These are phyloP conservation scores for Calephelis virginiensis DNA, from an alignment of 1,140 invertebrate genomes.

Conservation along the genomic window DNA sequence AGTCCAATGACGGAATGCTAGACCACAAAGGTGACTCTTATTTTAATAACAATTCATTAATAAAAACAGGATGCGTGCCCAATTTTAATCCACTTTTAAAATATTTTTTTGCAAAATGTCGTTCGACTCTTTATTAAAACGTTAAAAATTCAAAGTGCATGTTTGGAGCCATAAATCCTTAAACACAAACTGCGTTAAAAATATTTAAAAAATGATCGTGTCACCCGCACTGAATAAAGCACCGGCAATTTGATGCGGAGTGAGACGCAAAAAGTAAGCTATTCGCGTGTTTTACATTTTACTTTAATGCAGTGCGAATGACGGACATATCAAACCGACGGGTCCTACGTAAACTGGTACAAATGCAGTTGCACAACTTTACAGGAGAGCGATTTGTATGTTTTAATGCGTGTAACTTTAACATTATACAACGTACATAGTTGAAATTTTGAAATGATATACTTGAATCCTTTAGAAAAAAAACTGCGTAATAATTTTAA, in stretches of 20 bases:
- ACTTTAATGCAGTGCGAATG: constrained; percentile 36
- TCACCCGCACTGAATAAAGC: constrained; percentile 32
- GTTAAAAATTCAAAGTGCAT: constrained; percentile 24
- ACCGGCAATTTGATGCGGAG: constrained; percentile 32
- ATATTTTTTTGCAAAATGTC: constrained; percentile 16
- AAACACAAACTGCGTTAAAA: constrained; percentile 32
- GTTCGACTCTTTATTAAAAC: constrained; percentile 18
- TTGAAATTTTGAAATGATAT: too few relatives aligned
- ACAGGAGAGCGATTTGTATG: too few relatives aligned
- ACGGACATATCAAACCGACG: constrained; percentile 30
- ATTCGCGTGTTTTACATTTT: constrained; percentile 32
- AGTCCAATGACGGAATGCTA: too few relatives aligned
- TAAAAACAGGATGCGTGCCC: too few relatives aligned
- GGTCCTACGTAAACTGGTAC: too few relatives aligned
- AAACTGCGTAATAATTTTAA: too few relatives aligned
- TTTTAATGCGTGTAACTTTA: too few relatives aligned
- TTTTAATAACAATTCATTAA: too few relatives aligned
- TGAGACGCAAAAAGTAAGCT: constrained; percentile 31
- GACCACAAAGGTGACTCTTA: too few relatives aligned
- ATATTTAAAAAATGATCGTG: constrained; percentile 27
- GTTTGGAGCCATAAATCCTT: constrained; percentile 23
- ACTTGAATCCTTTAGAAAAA: too few relatives aligned
- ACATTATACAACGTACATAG: too few relatives aligned
- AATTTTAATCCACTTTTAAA: constrained; percentile 5
- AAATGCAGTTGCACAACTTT: too few relatives aligned